Evolutionary conservation across 1,140 invertebrate genomes (phyloP).

Genomic region (Lanistes nyassanus): DNA sequence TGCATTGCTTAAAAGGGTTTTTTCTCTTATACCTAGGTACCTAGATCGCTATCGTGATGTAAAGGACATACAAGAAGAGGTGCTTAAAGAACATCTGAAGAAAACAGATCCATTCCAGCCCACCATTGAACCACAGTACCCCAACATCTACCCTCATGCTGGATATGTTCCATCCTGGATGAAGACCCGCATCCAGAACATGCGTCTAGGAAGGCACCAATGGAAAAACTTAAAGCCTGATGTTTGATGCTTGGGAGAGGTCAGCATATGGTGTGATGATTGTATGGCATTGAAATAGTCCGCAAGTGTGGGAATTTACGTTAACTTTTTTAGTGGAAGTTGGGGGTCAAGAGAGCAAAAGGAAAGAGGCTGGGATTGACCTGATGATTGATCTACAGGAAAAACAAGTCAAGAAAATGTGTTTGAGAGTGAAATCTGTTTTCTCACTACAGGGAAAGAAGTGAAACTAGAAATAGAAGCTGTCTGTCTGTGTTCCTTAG

Average conservation of each 20-base stretch:
- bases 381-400: too few species aligned
- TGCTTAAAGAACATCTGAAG: conserved; percentile 82
- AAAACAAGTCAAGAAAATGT: too few species aligned
- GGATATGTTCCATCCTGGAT: conserved; percentile 45
- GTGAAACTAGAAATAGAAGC: too few species aligned
- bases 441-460: too few species aligned
- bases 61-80: conserved; percentile 89
- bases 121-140: conserved; percentile 78
- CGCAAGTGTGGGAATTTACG: too few species aligned
- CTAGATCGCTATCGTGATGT: conserved; percentile 91
- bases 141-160: conserved; percentile 68
- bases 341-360: too few species aligned
- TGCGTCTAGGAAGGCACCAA: conserved; percentile 43
- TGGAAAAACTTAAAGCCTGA: conserved; percentile 48
- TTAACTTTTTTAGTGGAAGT: too few species aligned
- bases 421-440: too few species aligned
- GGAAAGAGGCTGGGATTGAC: too few species aligned
- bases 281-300: too few species aligned
- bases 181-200: conserved; percentile 41
- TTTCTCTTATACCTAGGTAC: conserved; percentile 71
- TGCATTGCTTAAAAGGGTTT: conserved; percentile 24
- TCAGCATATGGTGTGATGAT: too few species aligned
- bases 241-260: background rate
- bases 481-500: too few species aligned
- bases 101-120: conserved; percentile 83